Base-by-base conservation (phyloP, 1,140 invertebrate species). In the Drosophila jambulina region DNA sequence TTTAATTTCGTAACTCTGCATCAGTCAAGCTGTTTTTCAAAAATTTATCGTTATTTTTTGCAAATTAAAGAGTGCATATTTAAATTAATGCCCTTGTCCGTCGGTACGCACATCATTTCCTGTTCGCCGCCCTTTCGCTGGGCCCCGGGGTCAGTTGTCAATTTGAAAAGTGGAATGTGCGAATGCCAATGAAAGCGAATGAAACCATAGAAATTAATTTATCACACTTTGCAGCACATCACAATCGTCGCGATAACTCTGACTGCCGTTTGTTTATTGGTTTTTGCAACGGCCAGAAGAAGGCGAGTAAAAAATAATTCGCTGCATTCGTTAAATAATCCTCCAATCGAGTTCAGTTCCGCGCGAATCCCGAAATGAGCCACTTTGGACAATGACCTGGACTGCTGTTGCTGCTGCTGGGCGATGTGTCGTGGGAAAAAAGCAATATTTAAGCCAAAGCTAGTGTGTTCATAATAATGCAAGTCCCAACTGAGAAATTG, bases 191-290 rank as follows among this genome's bases (percentile, higher is more conserved):
- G 85, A 88, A 79, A 91, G 68, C 72, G 69, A 90, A 88, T 88
- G 91, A 92, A 92, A 83, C 91, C 91, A 56, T 92, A 92, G 75
- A 82, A 92, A 90, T 88, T 61, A 75, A 91, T 91, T 81, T 91
- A 91, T 91, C 85, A 91, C 90, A 91, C 88, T 78, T 72, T 85
- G 71, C 64, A 81, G 78, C 78, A 79, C 85, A 81, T 71, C 77
- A 68, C 54, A 76, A 82, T 75, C 65, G 83, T 70, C 68, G 72
- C 72, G 68, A 86, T 86, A 90, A 87, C 80, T 87, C 83, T 85
- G 79, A 3, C 32, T 38, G 53, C 68, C 57, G 67, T 84, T 81
- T 75, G 72, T 78, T 88, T 82, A 76, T 80, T 74, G 60, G 68
- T 65, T 65, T 80, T 75, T 68, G 48, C 67, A 29, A 23, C 32